A percentile compares a stretch with the other conserved stretches of the same genome.
Evolutionary conservation across 2,888 invertebrate genomes (phyloP).

Genomic region (Drosophila tanythrix): DNA sequence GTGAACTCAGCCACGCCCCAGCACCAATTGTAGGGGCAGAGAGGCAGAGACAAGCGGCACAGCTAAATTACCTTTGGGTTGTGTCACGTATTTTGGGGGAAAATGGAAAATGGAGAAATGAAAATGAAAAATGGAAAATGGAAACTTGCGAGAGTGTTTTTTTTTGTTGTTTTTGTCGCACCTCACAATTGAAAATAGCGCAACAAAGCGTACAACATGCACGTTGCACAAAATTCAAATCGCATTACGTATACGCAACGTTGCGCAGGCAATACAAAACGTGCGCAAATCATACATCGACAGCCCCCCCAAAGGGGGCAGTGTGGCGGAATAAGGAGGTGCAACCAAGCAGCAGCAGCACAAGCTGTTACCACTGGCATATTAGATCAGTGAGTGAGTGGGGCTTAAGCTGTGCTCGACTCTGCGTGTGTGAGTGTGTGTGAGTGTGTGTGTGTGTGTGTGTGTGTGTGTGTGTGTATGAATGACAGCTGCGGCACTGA

Average conservation of each 20-base stretch:
- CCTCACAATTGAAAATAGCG: conserved; percentile 26
- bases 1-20: conserved; percentile 8
- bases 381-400: conserved; percentile 14
- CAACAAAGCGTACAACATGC: conserved; percentile 54
- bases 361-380: conserved; percentile 16
- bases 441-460: too few species aligned
- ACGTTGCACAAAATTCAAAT: conserved; percentile 72
- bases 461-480: background rate
- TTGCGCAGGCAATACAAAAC: conserved; percentile 66
- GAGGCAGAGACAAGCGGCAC: background rate
- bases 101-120: conserved; percentile 23
- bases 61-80: conserved; percentile 41
- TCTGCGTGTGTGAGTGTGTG: background rate
- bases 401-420: background rate
- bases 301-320: conserved; percentile 5
- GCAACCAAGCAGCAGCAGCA: background rate
- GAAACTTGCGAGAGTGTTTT: conserved; percentile 11
- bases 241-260: conserved; percentile 76
- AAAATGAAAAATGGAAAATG: conserved; percentile 52
- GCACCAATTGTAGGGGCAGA: background rate
- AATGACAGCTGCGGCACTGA: conserved; percentile 45
- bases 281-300: conserved; percentile 49
- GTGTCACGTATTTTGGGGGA: conserved; percentile 54
- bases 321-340: too few species aligned
- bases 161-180: conserved; percentile 18